Base-by-base conservation (phyloP, 2,888 invertebrate species). In the Hydraecia micacea region DNA sequence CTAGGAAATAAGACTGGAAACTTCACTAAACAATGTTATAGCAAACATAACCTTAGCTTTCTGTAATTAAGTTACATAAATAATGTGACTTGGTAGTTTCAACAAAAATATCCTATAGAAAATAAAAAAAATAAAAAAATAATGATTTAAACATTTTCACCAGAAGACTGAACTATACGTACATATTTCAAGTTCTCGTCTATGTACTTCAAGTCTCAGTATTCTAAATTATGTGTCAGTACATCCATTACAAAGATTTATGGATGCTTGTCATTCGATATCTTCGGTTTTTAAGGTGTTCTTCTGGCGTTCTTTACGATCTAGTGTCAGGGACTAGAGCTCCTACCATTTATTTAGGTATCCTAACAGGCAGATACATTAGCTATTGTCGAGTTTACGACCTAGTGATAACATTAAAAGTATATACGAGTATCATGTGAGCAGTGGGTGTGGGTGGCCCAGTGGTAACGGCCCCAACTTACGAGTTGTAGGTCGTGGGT, bases 221-320 rank as follows among this genome's bases (percentile, higher is more conserved):
- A 55, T 81, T 42, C 21, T 39, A 58, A 18, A 42, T 21, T 28
- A 11, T 63, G 21, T 52, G 39, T 62, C 28, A 60, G 25, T 36
- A 65, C 69, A 63, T 76, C 46, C 71, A 58, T 73, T 66, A 67
- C 60, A 68, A 72, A 77, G 75, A 85, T 62, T 68, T 83, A 77
- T 77, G 73, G 68, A 71, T 46, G 42, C 63, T 60, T 58, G 67
- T 69, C 71, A 39, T 46, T 55, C 42, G 39, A 76, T 75, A 68
- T 73, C 52, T 52, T 67, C 39, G 11, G 46, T 65, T 60, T 82
- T 69, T 65, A 60, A 75, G 55, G 65, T 42, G 39, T 28, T 71
- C 25, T 7, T 28, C 63, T 62, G 52, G 65, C 42, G 62, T 83
- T 18, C 25, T 84, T 83, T 84, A 83, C 75, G 75, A 83, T 80